Conservation (phyloP, 2,888 invertebrate species). For the Conchocele bisecta region DNA sequence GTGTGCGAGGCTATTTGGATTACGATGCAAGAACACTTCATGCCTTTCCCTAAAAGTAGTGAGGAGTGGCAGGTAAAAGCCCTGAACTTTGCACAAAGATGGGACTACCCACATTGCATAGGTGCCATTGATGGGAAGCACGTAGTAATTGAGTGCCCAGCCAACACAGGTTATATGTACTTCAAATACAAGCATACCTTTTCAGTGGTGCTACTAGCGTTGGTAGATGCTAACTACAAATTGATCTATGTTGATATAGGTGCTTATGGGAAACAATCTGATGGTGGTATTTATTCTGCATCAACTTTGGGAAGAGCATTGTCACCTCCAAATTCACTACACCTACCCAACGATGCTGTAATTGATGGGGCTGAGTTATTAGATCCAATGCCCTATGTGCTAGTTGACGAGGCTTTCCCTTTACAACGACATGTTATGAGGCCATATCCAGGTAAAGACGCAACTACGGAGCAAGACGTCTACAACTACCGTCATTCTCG, state of each 20-base stretch:
- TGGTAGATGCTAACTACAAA: conserved; percentile 81
- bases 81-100: conserved; percentile 54
- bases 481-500: conserved; percentile 1
- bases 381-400: conserved; percentile 18
- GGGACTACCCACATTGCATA: conserved; percentile 78
- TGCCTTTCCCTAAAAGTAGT: not conserved
- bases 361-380: not conserved
- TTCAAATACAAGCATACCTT: conserved; percentile 51
- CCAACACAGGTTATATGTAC: conserved; percentile 30
- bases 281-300: conserved; percentile 64
- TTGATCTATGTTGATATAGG: conserved; percentile 78
- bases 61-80: conserved; percentile 15
- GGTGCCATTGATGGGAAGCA: conserved; percentile 57
- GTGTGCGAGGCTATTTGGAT: conserved; percentile 14
- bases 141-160: conserved; percentile 24
- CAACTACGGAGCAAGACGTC: not conserved
- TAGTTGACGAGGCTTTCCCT: not conserved
- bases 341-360: not conserved
- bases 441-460: not conserved
- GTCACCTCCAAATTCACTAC: not conserved
- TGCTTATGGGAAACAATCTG: conserved; percentile 74
- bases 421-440: conserved; percentile 46
- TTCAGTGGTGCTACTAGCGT: conserved; percentile 65
- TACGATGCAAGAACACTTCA: not conserved
- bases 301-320: not conserved